Evolutionary conservation across 2,113 vertebrate species (phyloP).

Genomic region (Steatornis caripensis): DNA sequence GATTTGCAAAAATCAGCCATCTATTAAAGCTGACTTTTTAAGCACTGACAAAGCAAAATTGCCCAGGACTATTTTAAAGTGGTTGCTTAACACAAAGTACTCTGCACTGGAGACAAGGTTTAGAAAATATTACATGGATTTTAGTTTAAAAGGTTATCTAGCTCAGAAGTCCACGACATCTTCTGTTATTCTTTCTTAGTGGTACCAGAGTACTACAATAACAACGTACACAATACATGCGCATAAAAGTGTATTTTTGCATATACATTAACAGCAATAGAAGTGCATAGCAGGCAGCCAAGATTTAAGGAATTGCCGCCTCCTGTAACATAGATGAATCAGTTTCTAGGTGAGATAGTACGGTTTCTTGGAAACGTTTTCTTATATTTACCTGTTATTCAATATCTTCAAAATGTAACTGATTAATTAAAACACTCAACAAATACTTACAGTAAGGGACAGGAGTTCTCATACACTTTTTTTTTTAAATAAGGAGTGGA

Average conservation of each 20-base stretch:
- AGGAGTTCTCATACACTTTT: not conserved
- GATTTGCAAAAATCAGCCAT: not conserved
- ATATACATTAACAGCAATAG: not conserved
- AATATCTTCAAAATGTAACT: not conserved
- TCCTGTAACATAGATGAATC: not conserved
- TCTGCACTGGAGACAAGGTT: not conserved
- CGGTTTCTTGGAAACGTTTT: not conserved
- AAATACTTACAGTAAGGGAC: not conserved
- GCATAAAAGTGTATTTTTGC: not conserved
- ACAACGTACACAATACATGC: not conserved
- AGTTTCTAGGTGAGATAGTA: not conserved
- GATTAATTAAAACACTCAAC: not conserved
- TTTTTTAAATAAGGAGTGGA: fast-evolving
- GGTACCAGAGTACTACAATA: not conserved
- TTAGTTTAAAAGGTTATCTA: not conserved
- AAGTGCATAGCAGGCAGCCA: not conserved
- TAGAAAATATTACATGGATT: not conserved
- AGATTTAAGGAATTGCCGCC: not conserved
- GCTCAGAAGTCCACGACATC: not conserved
- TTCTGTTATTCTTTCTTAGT: not conserved
- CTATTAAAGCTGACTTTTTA: not conserved
- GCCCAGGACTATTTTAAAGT: not conserved
- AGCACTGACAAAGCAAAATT: not conserved
- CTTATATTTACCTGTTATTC: not conserved
- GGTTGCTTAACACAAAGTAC: not conserved